Evolutionary conservation across 2,113 vertebrate genomes (phyloP).

Genomic region (human (Homo sapiens)): GRCh38 chr3:45112001-45112500

Average conservation of each 20-base stretch:
- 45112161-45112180: conserved; percentile 83
- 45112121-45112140: conserved; percentile 81
- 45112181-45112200: conserved; percentile 88
- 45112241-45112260: conserved; percentile 85
- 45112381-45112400: conserved; percentile 76
- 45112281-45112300: conserved; percentile 85
- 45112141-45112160: conserved; percentile 86
- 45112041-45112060: neutral
- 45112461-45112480: conserved; percentile 23
- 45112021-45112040: neutral
- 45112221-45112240: conserved; percentile 65
- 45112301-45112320: conserved; percentile 87
- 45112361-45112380: conserved; percentile 89
- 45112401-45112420: conserved; percentile 84
- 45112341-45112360: conserved; percentile 88
- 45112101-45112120: conserved; percentile 87
- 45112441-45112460: conserved; percentile 87
- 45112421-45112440: conserved; percentile 82
- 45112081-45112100: conserved; percentile 89
- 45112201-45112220: conserved; percentile 92
- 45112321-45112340: conserved; percentile 85
- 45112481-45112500: rapidly evolving
- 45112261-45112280: conserved; percentile 84
- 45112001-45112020: too few species aligned
- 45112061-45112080: neutral